A percentile compares a stretch with the other conserved stretches of the same genome.
Evolutionary conservation across 2,113 vertebrate species (phyloP).

Genomic region (Myiozetetes cayanensis): DNA sequence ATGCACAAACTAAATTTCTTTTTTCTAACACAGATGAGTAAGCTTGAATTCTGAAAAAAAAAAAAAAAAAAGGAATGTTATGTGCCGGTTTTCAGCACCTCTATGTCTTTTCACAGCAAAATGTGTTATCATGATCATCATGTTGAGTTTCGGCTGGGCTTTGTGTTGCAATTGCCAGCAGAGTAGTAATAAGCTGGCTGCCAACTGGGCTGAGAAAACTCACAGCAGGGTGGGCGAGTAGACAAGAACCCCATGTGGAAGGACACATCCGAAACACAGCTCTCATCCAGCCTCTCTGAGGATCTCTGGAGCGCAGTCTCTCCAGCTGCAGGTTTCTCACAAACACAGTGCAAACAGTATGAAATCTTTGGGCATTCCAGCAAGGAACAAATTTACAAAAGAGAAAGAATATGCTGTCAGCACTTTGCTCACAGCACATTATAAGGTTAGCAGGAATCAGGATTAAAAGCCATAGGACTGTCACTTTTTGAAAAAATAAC

Average conservation of each 20-base stretch:
- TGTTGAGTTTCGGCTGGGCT: neutral
- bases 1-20: neutral
- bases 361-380: neutral
- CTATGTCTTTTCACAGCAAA: neutral
- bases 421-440: neutral
- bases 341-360: neutral
- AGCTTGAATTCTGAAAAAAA: neutral
- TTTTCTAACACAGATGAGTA: neutral
- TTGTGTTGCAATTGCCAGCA: neutral
- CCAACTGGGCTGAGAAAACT: conserved; percentile 1
- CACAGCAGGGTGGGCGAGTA: neutral
- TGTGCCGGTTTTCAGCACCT: neutral
- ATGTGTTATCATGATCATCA: neutral
- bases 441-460: neutral
- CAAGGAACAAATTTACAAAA: neutral
- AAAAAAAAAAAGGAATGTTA: neutral
- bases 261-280: neutral
- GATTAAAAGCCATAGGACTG: neutral
- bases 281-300: neutral
- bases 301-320: neutral
- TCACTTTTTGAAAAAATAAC: neutral
- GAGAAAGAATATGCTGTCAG: neutral
- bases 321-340: neutral
- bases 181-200: neutral
- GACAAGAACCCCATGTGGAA: neutral